phyloP scores from a whole-genome alignment of 2,797 vertebrate species.

The Pangasius larnaudii region DNA sequence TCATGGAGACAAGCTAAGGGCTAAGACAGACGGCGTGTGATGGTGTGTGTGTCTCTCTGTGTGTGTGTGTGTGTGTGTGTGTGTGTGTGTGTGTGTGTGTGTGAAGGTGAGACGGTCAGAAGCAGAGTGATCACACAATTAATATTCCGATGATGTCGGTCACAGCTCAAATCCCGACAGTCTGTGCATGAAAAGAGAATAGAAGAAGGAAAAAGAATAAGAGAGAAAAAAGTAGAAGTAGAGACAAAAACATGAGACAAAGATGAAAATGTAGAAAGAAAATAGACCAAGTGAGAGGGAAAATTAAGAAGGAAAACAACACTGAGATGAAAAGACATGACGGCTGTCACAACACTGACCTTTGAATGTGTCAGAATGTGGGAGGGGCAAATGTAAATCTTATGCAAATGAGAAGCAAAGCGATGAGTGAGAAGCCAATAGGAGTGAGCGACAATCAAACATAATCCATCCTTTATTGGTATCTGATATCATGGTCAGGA shows the following conservation, averaged over 20 bases:
- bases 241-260: too few species aligned
- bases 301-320: background rate
- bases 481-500: background rate
- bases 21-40: slow-evolving; percentile 37
- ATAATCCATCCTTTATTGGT: background rate
- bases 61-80: background rate
- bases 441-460: background rate
- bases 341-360: background rate
- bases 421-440: background rate
- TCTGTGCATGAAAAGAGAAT: slow-evolving; percentile 37
- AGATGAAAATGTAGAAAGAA: background rate
- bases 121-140: slow-evolving; percentile 46
- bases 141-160: slow-evolving; percentile 57
- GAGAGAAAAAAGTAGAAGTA: background rate
- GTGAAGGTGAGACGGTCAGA: slow-evolving; percentile 4
- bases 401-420: background rate
- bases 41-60: background rate
- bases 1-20: slow-evolving; percentile 27
- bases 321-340: background rate
- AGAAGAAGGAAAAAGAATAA: background rate
- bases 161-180: slow-evolving; percentile 30
- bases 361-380: background rate
- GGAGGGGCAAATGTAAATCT: background rate
- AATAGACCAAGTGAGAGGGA: background rate
- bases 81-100: background rate